These are phyloP conservation scores for Hydrotaea diabolus DNA, from an alignment of 2,888 invertebrate genomes.

Conservation along the genomic window DNA sequence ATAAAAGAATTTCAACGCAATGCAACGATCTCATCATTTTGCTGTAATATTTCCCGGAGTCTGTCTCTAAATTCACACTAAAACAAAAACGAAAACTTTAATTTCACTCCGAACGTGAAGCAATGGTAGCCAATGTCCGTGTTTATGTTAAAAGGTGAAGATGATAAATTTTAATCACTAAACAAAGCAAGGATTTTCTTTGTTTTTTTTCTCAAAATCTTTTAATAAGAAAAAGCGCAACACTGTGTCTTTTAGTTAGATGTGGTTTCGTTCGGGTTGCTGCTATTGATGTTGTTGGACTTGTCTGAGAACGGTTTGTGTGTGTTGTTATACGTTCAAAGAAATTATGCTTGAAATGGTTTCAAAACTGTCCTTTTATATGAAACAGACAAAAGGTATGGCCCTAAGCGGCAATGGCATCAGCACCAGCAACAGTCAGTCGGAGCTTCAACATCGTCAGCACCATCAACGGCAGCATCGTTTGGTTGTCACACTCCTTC, in stretches of 20 bases:
- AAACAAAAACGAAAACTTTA: constrained; percentile 38
- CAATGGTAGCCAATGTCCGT: constrained; percentile 15
- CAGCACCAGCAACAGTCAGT: no score
- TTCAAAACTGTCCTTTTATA: constrained; percentile 77
- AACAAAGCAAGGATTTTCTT: constrained; percentile 37
- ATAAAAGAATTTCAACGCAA: constrained; percentile 72
- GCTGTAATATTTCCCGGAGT: constrained; percentile 9
- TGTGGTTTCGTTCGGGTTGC: background rate
- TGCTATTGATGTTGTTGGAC: constrained; percentile 8
- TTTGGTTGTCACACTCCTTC: constrained; percentile 19
- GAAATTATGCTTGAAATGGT: constrained; percentile 74
- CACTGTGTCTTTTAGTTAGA: constrained; percentile 38
- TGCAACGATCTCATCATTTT: constrained; percentile 74
- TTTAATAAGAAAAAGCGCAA: constrained; percentile 7
- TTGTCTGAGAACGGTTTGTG: constrained; percentile 60
- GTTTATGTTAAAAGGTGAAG: background rate
- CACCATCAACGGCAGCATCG: constrained; percentile 26
- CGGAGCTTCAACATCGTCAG: constrained; percentile 43
- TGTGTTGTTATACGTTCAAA: constrained; percentile 70
- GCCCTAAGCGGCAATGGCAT: constrained; percentile 68
- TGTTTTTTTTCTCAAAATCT: background rate
- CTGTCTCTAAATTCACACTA: background rate
- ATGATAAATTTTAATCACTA: constrained; percentile 38
- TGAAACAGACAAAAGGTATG: constrained; percentile 70
- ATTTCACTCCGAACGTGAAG: constrained; percentile 32